These are phyloP conservation scores for Xylocopa sonorina DNA, from an alignment of 1,140 invertebrate genomes.

Conservation along the genomic window DNA sequence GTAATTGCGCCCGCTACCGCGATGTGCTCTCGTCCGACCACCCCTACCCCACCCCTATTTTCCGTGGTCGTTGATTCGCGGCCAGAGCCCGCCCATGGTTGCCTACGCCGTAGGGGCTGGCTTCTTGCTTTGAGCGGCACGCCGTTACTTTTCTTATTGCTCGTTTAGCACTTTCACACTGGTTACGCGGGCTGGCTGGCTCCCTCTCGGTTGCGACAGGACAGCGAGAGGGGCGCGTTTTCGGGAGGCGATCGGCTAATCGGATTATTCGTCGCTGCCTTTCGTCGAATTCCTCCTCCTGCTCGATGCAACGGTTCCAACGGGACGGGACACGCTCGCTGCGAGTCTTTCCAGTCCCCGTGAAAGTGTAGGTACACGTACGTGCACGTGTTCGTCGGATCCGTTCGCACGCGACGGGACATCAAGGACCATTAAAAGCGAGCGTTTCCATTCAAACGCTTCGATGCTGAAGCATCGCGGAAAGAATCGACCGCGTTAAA, in stretches of 20 bases:
- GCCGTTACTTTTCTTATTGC: constrained; percentile 67
- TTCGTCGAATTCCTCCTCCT: constrained; percentile 10
- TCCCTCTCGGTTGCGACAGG: constrained; percentile 13
- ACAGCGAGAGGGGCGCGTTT: not conserved
- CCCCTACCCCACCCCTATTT: not conserved
- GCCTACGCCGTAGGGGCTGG: constrained; percentile 1
- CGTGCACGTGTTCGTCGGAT: too few relatives aligned
- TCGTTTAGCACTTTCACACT: constrained; percentile 65
- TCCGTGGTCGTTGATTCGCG: constrained; percentile 13
- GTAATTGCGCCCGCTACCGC: constrained; percentile 78
- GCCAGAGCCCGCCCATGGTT: constrained; percentile 19
- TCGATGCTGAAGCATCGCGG: not conserved
- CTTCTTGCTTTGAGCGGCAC: constrained; percentile 43
- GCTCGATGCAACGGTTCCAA: too few relatives aligned
- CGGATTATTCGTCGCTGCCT: constrained; percentile 20
- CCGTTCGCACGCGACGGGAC: not conserved
- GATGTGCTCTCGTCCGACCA: constrained; percentile 52
- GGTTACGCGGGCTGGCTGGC: too few relatives aligned
- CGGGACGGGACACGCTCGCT: too few relatives aligned
- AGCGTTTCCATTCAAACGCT: not conserved
- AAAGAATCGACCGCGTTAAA: not conserved
- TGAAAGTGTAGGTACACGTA: too few relatives aligned
- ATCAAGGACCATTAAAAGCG: not conserved
- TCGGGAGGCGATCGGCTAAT: constrained; percentile 37
- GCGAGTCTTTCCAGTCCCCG: too few relatives aligned